These are phyloP conservation scores for Xenentodon cancila DNA, from an alignment of 2,797 vertebrate species.

Conservation along the genomic window DNA sequence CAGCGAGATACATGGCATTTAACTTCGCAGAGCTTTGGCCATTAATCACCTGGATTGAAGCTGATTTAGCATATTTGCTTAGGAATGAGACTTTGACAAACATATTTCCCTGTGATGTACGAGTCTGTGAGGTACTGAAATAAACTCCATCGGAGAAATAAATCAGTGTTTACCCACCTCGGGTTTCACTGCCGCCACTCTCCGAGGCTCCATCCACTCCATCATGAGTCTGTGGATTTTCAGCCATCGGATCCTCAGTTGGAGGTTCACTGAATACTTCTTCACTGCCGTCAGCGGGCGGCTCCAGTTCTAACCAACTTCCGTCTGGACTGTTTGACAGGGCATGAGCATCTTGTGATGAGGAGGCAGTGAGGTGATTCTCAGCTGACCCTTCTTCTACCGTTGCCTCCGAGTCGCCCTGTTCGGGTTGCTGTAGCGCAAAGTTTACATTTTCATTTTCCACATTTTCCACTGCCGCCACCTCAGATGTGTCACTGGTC, in stretches of 20 bases:
- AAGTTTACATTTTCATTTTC: conserved; percentile 12
- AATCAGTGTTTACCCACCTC: conserved; percentile 63
- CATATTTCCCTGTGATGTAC: conserved; percentile 51
- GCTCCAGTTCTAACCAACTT: conserved; percentile 6
- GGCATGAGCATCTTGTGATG: conserved; percentile 2
- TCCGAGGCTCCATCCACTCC: conserved; percentile 30
- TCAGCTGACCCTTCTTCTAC: conserved; percentile 29
- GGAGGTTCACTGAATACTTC: conserved; percentile 6
- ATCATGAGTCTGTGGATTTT: conserved; percentile 10
- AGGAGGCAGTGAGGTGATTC: conserved; percentile 7
- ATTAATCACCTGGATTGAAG: conserved; percentile 54
- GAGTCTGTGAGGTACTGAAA: conserved; percentile 28
- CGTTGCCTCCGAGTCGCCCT: conserved; percentile 28
- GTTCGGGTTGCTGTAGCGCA: conserved; percentile 6
- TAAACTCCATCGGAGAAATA: conserved; percentile 37
- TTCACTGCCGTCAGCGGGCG: conserved; percentile 3
- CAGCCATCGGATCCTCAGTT: conserved; percentile 5
- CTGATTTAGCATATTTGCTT: conserved; percentile 54
- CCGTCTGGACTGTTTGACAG: conserved; percentile 2
- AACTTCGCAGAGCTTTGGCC: conserved; percentile 36
- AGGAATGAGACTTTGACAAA: conserved; percentile 55
- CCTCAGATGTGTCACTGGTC: conserved; percentile 8
- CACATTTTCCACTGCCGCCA: conserved; percentile 2
- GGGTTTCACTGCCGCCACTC: conserved; percentile 5
- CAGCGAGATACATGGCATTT: conserved; percentile 29